Percentiles rank a stretch among this genome's conserved stretches.
phyloP scores from a whole-genome alignment of 2,113 vertebrate species.

The Pachypanchax playfairii region DNA sequence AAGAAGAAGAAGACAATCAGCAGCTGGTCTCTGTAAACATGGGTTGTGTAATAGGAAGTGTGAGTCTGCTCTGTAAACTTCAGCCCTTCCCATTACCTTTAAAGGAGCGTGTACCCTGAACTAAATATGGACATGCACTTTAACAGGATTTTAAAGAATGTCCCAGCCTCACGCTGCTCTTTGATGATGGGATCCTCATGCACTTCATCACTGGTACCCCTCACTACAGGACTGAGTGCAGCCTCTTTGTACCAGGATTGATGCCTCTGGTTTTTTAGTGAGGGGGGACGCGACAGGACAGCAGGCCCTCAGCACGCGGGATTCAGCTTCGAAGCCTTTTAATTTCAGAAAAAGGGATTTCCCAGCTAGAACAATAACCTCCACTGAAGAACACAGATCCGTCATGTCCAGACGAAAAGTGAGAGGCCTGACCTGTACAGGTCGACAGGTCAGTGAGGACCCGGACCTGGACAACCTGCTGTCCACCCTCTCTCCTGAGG shows the following conservation, averaged over 20 bases:
- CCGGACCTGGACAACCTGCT: slow-evolving; percentile 83
- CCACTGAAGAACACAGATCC: background rate
- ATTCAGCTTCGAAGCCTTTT: slow-evolving; percentile 7
- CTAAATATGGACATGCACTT: slow-evolving; percentile 98
- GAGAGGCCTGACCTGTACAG: slow-evolving; percentile 75
- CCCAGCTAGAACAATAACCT: background rate
- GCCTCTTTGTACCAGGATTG: slow-evolving; percentile 56
- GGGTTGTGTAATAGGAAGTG: slow-evolving; percentile 66
- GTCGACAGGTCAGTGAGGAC: slow-evolving; percentile 84
- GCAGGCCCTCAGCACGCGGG: slow-evolving; percentile 38
- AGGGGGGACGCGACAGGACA: slow-evolving; percentile 44
- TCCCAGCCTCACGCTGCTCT: slow-evolving; percentile 87
- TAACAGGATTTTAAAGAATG: slow-evolving; percentile 95
- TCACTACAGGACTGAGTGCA: slow-evolving; percentile 44
- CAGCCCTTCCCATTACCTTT: slow-evolving; percentile 90
- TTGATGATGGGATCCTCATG: slow-evolving; percentile 77
- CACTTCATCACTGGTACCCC: slow-evolving; percentile 66
- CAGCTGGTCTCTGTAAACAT: slow-evolving; percentile 39
- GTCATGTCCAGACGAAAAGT: slow-evolving; percentile 79
- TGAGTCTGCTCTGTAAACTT: slow-evolving; percentile 77
- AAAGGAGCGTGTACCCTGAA: slow-evolving; percentile 91
- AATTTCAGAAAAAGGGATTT: slow-evolving; percentile 26
- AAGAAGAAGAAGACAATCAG: too few relatives aligned
- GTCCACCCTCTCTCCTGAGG: slow-evolving; percentile 82
- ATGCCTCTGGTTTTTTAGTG: slow-evolving; percentile 57